Conservation (phyloP, 2,113 vertebrate genomes). For the Peromyscus maniculatus region DNA sequence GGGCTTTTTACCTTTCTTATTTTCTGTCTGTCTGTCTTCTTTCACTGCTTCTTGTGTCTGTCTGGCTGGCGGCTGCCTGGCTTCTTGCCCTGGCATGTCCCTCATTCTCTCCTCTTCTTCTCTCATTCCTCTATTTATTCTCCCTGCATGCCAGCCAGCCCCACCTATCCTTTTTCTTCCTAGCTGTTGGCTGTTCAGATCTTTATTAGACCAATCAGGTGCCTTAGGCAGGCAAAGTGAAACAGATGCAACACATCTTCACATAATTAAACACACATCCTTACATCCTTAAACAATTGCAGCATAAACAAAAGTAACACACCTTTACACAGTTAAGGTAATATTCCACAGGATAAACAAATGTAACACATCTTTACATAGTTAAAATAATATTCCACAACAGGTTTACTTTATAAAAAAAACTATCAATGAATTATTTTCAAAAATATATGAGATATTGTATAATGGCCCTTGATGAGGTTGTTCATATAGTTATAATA, state of each 20-base stretch:
- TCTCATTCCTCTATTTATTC: not conserved
- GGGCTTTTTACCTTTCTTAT: too few species aligned
- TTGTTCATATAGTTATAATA: conserved; percentile 33
- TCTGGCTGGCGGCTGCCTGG: not conserved
- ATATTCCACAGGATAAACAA: not conserved
- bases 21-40: not conserved
- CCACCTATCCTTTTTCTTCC: not conserved
- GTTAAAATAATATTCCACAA: not conserved
- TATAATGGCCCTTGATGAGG: not conserved
- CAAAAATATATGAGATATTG: not conserved
- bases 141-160: not conserved
- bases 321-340: not conserved
- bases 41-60: not conserved
- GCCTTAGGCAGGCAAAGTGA: not conserved
- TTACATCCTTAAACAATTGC: too few species aligned
- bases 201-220: not conserved
- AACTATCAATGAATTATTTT: conserved; percentile 12
- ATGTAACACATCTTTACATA: not conserved
- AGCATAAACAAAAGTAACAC: too few species aligned
- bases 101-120: not conserved
- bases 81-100: not conserved
- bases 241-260: not conserved
- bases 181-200: not conserved
- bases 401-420: not conserved
- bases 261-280: not conserved